Evolutionary conservation across 2,797 vertebrate species (phyloP), one percentile per base, ranked within the genome.

Genomic region (Mormyrops attenuatus): DNA sequence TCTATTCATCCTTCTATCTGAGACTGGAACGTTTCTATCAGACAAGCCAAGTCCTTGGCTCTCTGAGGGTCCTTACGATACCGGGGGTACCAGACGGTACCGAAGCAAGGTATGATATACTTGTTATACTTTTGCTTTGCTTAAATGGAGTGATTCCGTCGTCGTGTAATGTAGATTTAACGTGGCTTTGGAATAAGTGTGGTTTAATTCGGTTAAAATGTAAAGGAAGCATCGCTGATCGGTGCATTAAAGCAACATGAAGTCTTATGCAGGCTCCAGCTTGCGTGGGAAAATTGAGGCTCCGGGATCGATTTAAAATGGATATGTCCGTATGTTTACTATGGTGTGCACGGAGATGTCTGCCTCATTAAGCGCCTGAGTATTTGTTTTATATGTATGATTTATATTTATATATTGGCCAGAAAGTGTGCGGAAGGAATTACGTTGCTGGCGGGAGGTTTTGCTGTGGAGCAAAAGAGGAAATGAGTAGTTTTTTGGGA

Each of bases 71-170:
- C 50, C 89, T 82, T 52, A 53, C 88, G 87, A 88, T 80, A 88
- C 85, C 60, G 26, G 91, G 49, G 91, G 91, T 91, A 90, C 89
- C 88, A 84, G 47, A 84, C 86, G 34, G 49, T 13, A 88, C 53
- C 60, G 90, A 80, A 50, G 77, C 57, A 92, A 95, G 95, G 95
- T 96, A 95, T 94, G 95, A 88, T 57, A 22, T 50, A 80, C 15
- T 80, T 41, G 15, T 20, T 66, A 38, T 66, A 85, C 89, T 85
- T 85, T 89, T 44, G 73, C 73, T 44, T 80, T 80, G 34, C 20
- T 20, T 44, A 44, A 80, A 44, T 41, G 34, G 17, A 44, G 73
- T 80, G 38, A 44, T 80, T 80, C 15, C 73, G 73, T 44, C 73
- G 73, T 80, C 17, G 15, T 44, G n/a, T n/a, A 44, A 44, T 3